Percentiles rank a stretch among this genome's conserved stretches.
These are phyloP conservation scores for Rhineura floridana DNA, from an alignment of 2,113 vertebrate genomes.

Conservation along the genomic window DNA sequence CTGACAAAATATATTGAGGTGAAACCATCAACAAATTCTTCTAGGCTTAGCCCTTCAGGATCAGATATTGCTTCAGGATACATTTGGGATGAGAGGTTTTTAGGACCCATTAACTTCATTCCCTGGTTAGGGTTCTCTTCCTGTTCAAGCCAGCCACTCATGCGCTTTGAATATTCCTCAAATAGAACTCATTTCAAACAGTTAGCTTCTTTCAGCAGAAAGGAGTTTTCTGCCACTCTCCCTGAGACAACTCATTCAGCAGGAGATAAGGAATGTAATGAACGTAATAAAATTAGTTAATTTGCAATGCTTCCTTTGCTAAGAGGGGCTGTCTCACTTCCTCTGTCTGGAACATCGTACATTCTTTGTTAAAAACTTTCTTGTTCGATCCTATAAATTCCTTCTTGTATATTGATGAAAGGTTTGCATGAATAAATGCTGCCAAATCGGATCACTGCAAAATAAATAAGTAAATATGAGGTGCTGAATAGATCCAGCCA, in stretches of 20 bases:
- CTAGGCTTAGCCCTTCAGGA: not conserved
- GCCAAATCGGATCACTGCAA: not conserved
- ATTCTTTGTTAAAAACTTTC: not conserved
- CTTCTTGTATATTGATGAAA: not conserved
- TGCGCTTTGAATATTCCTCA: not conserved
- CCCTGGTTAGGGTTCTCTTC: not conserved
- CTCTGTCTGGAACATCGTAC: not conserved
- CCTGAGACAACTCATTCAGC: slow-evolving; percentile 19
- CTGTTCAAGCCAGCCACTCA: not conserved
- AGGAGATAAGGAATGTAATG: slow-evolving; percentile 33
- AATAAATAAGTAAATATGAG: not conserved
- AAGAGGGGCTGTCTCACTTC: not conserved
- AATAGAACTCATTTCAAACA: not conserved
- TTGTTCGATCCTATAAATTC: not conserved
- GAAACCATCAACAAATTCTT: not conserved
- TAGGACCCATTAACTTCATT: not conserved
- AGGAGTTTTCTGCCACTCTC: not conserved
- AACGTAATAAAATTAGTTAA: slow-evolving; percentile 40
- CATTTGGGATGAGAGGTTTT: not conserved
- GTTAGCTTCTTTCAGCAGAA: not conserved
- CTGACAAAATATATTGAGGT: not conserved
- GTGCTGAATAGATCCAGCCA: not conserved
- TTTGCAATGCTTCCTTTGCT: slow-evolving; percentile 16
- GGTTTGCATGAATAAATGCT: not conserved
- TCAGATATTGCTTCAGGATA: not conserved